These are phyloP conservation scores for Sicus ferrugineus DNA, from an alignment of 2,888 invertebrate genomes.

Conservation along the genomic window DNA sequence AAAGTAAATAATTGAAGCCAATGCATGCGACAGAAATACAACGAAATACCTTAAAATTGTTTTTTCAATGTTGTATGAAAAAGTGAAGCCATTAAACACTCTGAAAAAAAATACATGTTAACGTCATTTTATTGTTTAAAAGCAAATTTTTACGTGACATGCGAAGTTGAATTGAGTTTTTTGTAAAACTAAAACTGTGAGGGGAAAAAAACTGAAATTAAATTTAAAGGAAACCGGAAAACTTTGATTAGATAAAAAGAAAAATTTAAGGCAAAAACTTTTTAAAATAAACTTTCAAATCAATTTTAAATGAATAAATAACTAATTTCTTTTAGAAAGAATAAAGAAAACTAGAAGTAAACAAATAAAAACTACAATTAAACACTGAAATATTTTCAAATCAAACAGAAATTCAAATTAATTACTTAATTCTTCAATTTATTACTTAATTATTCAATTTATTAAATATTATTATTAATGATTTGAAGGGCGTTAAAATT, in stretches of 20 bases:
- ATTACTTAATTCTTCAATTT: background rate
- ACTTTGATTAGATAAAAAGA: no score
- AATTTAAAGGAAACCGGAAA: no score
- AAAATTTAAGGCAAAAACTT: background rate
- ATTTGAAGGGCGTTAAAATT: no score
- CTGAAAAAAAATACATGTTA: no score
- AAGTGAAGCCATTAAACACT: no score
- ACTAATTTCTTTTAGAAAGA: background rate
- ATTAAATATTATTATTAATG: background rate
- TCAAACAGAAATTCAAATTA: background rate
- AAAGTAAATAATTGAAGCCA: background rate
- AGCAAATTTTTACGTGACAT: background rate
- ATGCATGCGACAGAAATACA: no score
- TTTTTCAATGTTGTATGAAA: background rate
- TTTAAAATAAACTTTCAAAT: background rate
- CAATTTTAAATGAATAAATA: background rate
- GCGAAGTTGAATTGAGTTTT: background rate
- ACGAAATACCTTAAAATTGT: no score
- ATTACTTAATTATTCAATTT: background rate
- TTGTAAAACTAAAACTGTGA: background rate
- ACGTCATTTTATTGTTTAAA: no score
- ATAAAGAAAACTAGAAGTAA: background rate
- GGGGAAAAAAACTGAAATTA: no score
- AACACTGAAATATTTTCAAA: background rate
- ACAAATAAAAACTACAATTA: background rate